Base-by-base conservation (phyloP, 1,140 invertebrate genomes). In the Bombyx mandarina region DNA sequence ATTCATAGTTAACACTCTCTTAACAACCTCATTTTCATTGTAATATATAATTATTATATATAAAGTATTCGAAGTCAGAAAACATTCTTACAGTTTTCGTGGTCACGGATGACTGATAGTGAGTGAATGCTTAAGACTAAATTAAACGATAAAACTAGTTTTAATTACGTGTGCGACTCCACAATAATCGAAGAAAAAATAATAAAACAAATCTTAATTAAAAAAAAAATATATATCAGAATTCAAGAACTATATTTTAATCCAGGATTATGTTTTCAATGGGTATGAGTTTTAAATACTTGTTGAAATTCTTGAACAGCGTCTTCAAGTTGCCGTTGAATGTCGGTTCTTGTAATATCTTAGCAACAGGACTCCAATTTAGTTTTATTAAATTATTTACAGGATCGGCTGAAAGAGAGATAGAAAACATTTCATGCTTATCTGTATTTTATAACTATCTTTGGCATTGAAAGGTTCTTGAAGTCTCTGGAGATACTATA, bases 241-340 rank as follows among this genome's bases (percentile, higher is more conserved):
- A 7, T 10, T 45, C 10, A 45, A 45, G 7, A 45, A 8, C 12
- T 18, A 35, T 8, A 42, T 26, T 26, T 52, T 52, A 52, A 10
- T 6, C 22, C 1, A 8, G 3, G 6, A 52, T 35, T 5, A 22
- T 53, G 12, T 10, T 43, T 43, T 53, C 52, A 43, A 53, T 8
- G 3, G 61, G 61, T 9, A 58, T 42, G 45, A 26, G 18, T 46
- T 62, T 62, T 0, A 62, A 45, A 5, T 26, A 52, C 43, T 53
- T 62, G 43, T 62, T 58, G 4, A 58, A 35, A 46, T 58, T 62
- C n/a, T 58, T 58, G 7, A 56, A 8, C 9, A 62, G n/a, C 43
- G 10, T 62, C 43, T 49, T 58, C 8, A 56, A 3, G 44, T 58
- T 62, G 0, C 45, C 54, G 18, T 12, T 43, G 26, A 62, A 56